These are phyloP conservation scores for Athene noctua DNA, from an alignment of 2,113 vertebrate genomes.

Conservation along the genomic window DNA sequence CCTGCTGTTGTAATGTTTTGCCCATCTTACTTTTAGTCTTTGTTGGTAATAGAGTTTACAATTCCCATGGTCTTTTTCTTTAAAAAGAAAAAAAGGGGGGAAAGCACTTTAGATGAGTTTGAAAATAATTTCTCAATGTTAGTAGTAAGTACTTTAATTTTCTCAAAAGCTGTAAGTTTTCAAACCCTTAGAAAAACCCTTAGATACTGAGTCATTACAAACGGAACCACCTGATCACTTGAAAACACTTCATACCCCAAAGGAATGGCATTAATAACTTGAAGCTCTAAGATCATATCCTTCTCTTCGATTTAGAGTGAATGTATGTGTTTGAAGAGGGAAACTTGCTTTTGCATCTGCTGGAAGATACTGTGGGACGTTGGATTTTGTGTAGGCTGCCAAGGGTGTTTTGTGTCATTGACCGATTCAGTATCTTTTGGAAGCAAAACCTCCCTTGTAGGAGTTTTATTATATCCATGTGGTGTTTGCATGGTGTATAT, in stretches of 20 bases:
- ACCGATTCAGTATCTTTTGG: not conserved
- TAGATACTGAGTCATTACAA: not conserved
- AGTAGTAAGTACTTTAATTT: not conserved
- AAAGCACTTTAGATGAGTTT: not conserved
- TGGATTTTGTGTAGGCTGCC: not conserved
- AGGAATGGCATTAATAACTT: not conserved
- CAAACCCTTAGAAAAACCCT: not conserved
- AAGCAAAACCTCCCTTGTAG: not conserved
- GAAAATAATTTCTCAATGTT: not conserved
- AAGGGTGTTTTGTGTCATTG: not conserved
- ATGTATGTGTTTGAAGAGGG: not conserved
- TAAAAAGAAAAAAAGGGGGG: rapidly evolving
- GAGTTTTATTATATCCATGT: not conserved
- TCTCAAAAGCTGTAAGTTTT: not conserved
- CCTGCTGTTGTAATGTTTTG: not conserved
- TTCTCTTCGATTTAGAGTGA: not conserved
- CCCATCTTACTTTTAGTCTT: not conserved
- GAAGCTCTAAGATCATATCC: not conserved
- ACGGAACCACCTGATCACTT: not conserved
- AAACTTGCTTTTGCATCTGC: not conserved
- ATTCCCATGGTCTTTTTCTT: not conserved
- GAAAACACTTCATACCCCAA: not conserved
- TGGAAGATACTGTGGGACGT: not conserved
- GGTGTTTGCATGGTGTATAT: not conserved
- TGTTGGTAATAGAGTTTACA: not conserved